phyloP scores from a whole-genome alignment of 1,140 invertebrate species.

The Apocrypta bakeri region DNA sequence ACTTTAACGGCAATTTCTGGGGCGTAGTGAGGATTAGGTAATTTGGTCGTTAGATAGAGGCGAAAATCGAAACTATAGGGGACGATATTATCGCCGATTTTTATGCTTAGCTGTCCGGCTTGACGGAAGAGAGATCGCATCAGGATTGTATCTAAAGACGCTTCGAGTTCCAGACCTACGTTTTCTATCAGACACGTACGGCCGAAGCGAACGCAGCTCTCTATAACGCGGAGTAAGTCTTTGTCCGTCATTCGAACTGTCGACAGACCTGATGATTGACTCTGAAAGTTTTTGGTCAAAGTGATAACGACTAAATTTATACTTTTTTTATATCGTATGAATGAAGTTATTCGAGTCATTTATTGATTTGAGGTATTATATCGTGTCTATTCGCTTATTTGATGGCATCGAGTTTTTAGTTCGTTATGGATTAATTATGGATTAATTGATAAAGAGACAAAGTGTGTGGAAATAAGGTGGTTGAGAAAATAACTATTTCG shows the following conservation, averaged over 20 bases:
- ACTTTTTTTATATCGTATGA: no score
- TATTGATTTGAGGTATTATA: no score
- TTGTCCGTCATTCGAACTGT: conserved; percentile 81
- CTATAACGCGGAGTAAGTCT: conserved; percentile 81
- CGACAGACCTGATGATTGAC: conserved; percentile 76
- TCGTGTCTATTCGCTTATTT: no score
- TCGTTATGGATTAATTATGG: no score
- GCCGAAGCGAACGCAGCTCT: conserved; percentile 84
- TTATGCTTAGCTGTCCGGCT: conserved; percentile 73
- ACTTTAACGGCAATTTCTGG: conserved; percentile 83
- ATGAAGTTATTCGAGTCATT: no score
- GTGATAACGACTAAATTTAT: no score
- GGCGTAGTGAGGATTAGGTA: conserved; percentile 83
- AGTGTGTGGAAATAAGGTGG: no score
- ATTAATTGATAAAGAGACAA: no score
- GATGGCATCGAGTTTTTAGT: no score
- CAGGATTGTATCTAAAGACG: conserved; percentile 80
- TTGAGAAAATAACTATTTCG: no score
- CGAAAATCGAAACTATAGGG: conserved; percentile 79
- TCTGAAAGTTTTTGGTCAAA: conserved; percentile 68
- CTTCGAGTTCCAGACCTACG: conserved; percentile 79
- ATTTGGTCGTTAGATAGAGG: conserved; percentile 83
- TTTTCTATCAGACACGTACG: conserved; percentile 80
- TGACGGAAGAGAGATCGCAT: conserved; percentile 74
- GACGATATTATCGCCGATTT: conserved; percentile 78